Percentiles rank a stretch among this genome's conserved stretches.
Evolutionary conservation across 1,140 invertebrate species (phyloP).

Genomic region (Drosophila paulistorum): DNA sequence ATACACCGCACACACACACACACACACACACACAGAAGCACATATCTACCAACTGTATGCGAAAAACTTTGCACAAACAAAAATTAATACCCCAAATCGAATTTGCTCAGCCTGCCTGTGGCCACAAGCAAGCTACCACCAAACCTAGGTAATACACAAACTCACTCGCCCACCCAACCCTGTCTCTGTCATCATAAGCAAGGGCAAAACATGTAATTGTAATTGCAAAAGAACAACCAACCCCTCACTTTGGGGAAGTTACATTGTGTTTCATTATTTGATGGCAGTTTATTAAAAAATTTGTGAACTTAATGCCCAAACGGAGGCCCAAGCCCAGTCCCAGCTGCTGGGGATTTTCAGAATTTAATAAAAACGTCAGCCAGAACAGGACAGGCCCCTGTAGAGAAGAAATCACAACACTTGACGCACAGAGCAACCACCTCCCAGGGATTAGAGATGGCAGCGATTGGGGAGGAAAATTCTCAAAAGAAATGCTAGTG

Average conservation of each 20-base stretch:
- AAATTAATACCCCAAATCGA: conserved; percentile 69
- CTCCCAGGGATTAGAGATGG: conserved; percentile 25
- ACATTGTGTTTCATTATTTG: conserved; percentile 66
- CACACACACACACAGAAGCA: too few species aligned
- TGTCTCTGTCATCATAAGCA: conserved; percentile 13
- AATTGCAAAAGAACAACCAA: conserved; percentile 40
- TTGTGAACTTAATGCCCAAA: conserved; percentile 62
- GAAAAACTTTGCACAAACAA: conserved; percentile 34
- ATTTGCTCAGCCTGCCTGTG: conserved; percentile 34
- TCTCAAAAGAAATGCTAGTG: background rate
- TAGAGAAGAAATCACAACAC: conserved; percentile 58
- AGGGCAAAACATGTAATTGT: conserved; percentile 66
- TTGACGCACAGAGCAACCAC: conserved; percentile 28
- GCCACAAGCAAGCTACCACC: conserved; percentile 29
- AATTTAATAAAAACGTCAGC: conserved; percentile 74
- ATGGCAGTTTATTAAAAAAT: conserved; percentile 78
- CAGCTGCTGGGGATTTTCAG: conserved; percentile 18
- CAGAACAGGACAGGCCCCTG: conserved; percentile 12
- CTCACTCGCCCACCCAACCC: too few species aligned
- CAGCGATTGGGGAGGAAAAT: background rate
- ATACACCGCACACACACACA: conserved; percentile 40
- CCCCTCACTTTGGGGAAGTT: conserved; percentile 8
- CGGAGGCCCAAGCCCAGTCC: background rate
- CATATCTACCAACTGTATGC: too few species aligned
- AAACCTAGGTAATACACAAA: conserved; percentile 23